These are phyloP conservation scores for Camelus dromedarius DNA, from an alignment of 2,113 vertebrate species.

Conservation along the genomic window DNA sequence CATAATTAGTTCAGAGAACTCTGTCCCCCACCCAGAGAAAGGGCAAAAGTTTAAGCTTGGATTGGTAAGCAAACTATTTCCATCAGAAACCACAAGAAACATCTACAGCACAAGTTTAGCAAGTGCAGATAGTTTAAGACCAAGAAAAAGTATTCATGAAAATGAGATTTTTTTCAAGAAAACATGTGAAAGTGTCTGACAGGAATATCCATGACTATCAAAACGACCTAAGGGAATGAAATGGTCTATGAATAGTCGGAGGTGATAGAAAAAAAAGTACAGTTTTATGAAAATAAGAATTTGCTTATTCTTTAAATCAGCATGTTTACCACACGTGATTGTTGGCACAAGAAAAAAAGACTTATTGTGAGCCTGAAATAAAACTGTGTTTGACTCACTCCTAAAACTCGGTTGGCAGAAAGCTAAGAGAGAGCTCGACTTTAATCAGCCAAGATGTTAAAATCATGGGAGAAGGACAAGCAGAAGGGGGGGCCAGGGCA, in stretches of 20 bases:
- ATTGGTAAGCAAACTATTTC: not conserved
- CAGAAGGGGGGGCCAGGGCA: not conserved
- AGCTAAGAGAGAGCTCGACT: not conserved
- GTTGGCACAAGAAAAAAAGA: not conserved
- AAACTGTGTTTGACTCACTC: not conserved
- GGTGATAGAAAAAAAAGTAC: not conserved
- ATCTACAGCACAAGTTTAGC: not conserved
- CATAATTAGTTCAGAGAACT: constrained; percentile 18
- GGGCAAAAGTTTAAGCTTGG: not conserved
- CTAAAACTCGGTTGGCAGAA: constrained; percentile 44
- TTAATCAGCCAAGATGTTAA: constrained; percentile 10
- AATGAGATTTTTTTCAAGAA: not conserved
- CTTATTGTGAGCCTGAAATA: not conserved
- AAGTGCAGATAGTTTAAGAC: not conserved
- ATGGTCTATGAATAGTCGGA: not conserved
- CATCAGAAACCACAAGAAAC: not conserved
- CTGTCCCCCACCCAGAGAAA: not conserved
- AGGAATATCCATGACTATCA: not conserved
- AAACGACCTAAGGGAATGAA: not conserved
- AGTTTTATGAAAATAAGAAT: constrained; percentile 55
- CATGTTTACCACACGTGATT: not conserved
- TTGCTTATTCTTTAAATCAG: not conserved
- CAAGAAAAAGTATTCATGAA: not conserved
- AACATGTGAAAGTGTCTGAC: not conserved
- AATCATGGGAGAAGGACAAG: not conserved